Base-by-base conservation (phyloP, 2,888 invertebrate genomes). In the Monoplex corrugatus region DNA sequence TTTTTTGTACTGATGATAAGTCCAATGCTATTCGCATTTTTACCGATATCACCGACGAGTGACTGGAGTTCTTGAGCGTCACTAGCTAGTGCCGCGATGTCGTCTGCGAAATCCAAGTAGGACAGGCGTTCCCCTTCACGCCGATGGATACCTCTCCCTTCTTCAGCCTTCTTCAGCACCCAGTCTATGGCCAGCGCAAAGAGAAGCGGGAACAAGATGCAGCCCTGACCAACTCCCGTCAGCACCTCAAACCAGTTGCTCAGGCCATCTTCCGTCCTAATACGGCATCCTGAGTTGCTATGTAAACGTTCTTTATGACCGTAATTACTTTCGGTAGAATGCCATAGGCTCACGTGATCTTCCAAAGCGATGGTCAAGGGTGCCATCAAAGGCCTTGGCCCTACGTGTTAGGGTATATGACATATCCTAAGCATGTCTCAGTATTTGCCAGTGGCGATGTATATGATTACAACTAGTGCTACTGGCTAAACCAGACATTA, bases 201-300 rank as follows among this genome's bases (percentile, higher is more conserved):
- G 68, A 68, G 1, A 23, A 68, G 68, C 23, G 68, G 68, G 19
- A n/a, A 68, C 28, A 68, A n/a, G 68, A 68, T 68, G 28, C 68
- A 68, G 8, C 16, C 8, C n/a, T 68, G 68, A 8, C 68, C 6
- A 8, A 68, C 68, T 68, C 68, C 32, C 0, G 68, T 68, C 28
- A 68, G 19, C 8, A 68, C 68, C n/a, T 68, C 68, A 68, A 68
- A 68, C n/a, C 68, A 68, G n/a, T 68, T n/a, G n/a, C 68, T 68
- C 28, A n/a, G n/a, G 68, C 68, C 68, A 68, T 68, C 68, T 68
- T 68, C 23, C 28, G 68, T n/a, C 68, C 68, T 68, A n/a, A 68
- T n/a, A n/a, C 68, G 13, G 68, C 68, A 68, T n/a, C n/a, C n/a
- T 23, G 68, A 68, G 68, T 68, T 68, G 68, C 28, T n/a, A n/a